These are phyloP conservation scores for Carassius carassius DNA, from an alignment of 2,113 vertebrate genomes.

Conservation along the genomic window DNA sequence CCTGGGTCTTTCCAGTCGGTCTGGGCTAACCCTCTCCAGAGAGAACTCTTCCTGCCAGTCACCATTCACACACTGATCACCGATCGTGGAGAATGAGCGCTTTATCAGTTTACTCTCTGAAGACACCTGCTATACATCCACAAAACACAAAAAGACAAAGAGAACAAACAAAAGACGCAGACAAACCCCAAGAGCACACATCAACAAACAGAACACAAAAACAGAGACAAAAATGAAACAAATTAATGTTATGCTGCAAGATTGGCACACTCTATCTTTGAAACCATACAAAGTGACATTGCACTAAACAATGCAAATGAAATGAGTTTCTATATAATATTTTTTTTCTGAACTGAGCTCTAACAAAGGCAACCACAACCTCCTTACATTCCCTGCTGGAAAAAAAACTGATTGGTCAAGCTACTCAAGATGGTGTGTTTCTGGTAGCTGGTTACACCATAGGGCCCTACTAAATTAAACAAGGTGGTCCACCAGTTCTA, in stretches of 20 bases:
- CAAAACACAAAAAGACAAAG: conserved; percentile 27
- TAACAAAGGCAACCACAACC: neutral
- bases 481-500: neutral
- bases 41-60: conserved; percentile 95
- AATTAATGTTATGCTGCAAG: neutral
- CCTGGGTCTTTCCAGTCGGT: conserved; percentile 83
- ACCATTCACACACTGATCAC: conserved; percentile 91
- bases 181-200: conserved; percentile 26
- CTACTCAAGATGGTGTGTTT: neutral
- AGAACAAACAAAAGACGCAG: neutral
- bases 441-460: neutral
- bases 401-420: neutral
- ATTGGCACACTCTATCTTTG: neutral
- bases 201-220: conserved; percentile 3
- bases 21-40: conserved; percentile 91
- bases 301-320: conserved; percentile 5
- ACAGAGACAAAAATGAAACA: conserved; percentile 22
- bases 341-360: neutral
- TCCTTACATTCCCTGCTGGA: neutral
- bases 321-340: neutral
- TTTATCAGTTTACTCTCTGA: conserved; percentile 88
- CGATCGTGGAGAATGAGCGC: conserved; percentile 96
- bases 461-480: neutral
- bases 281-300: neutral
- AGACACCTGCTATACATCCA: conserved; percentile 75